phyloP scores from a whole-genome alignment of 2,113 vertebrate species.

The Pelobates fuscus region DNA sequence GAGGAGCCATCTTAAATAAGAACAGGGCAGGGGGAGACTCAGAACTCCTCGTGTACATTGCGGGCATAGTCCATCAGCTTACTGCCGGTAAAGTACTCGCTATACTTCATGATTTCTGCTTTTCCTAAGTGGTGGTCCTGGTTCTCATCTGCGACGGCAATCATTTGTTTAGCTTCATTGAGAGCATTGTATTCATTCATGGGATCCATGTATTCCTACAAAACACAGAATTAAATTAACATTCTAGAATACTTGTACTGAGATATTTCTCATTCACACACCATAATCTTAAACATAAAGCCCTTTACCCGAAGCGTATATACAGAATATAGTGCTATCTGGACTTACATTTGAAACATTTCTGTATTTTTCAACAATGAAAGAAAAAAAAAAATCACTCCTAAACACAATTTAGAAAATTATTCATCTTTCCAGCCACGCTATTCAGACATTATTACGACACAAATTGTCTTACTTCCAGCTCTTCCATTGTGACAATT shows the following conservation, averaged over 20 bases:
- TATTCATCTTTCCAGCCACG: too few relatives aligned
- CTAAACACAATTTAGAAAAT: too few relatives aligned
- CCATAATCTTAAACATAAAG: too few relatives aligned
- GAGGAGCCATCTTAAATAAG: not conserved
- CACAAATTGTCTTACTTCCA: conserved; percentile 75
- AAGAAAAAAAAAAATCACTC: too few relatives aligned
- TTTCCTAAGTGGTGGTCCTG: conserved; percentile 88
- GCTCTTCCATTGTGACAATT: conserved; percentile 89
- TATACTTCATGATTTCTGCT: conserved; percentile 94
- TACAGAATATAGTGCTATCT: too few relatives aligned
- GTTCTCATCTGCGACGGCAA: conserved; percentile 94
- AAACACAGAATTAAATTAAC: not conserved
- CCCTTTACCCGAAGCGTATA: too few relatives aligned
- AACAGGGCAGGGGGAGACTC: conserved; percentile 46
- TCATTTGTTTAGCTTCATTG: conserved; percentile 97
- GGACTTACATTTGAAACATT: too few relatives aligned
- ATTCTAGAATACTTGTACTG: too few relatives aligned
- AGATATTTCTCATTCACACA: too few relatives aligned
- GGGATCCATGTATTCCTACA: conserved; percentile 95
- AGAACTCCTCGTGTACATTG: conserved; percentile 96
- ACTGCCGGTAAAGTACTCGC: conserved; percentile 97
- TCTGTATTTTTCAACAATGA: too few relatives aligned
- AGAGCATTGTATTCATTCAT: conserved; percentile 97
- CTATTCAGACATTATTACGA: too few relatives aligned
- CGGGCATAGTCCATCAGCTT: conserved; percentile 97